Percentiles rank a stretch among this genome's conserved stretches.
phyloP scores from a whole-genome alignment of 2,888 invertebrate genomes.

The Campopleginae sp. region DNA sequence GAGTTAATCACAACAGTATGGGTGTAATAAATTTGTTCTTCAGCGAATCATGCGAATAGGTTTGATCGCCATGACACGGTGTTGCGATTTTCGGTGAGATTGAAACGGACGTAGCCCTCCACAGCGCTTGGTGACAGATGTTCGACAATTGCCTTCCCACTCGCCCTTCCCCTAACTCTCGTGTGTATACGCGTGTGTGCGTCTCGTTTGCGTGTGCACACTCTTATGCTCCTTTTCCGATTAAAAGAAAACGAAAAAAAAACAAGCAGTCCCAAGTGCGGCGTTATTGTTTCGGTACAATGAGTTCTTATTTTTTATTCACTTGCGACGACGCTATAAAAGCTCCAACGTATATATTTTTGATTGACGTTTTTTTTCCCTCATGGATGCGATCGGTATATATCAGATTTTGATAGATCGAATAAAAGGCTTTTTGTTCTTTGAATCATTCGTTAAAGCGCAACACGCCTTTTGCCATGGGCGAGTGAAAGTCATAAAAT shows the following conservation, averaged over 20 bases:
- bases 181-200: constrained; percentile 2
- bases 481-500: not conserved
- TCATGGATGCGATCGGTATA: not conserved
- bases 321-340: constrained; percentile 25
- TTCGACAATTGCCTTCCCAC: constrained; percentile 73
- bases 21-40: constrained; percentile 63
- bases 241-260: constrained; percentile 9
- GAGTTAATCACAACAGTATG: constrained; percentile 24
- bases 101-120: constrained; percentile 75
- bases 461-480: not conserved
- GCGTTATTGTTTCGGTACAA: constrained; percentile 30
- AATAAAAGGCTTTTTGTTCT: not conserved
- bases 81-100: constrained; percentile 75
- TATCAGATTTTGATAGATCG: constrained; percentile 13
- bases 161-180: constrained; percentile 5
- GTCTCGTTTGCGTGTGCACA: constrained; percentile 13
- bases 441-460: constrained; percentile 17
- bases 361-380: not conserved
- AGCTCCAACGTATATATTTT: constrained; percentile 19
- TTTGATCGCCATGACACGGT: constrained; percentile 78
- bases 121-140: constrained; percentile 78
- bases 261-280: constrained; percentile 5
- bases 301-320: constrained; percentile 8
- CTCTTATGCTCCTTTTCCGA: constrained; percentile 9
- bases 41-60: constrained; percentile 76